Base-by-base conservation (phyloP, 2,888 invertebrate species). In the Conops quadrifasciatus region DNA sequence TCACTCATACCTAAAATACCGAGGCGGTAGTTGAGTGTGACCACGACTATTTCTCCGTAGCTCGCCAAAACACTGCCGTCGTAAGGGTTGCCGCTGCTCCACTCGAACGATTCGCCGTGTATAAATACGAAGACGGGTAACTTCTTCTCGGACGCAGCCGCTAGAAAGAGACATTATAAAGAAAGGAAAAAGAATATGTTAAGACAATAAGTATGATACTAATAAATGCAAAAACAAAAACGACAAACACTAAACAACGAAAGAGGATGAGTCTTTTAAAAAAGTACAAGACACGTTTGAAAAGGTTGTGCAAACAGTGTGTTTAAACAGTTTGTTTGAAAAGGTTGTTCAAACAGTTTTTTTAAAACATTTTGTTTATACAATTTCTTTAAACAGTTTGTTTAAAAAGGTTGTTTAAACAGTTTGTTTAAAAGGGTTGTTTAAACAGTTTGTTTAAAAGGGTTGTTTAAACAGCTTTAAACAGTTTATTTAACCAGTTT, bases 81-180 rank as follows among this genome's bases (percentile, higher is more conserved):
- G 87, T 97, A 98, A 7, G 96, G 94, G 87, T 97, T 97, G 75
- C 98, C 98, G 65, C 96, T 94, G 84, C 96, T 97, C 93, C 96
- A 97, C 82, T 95, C 95, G 85, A 94, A 95, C 67, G 94, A 94
- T 83, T 86, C 86, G 70, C 86, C 86, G 78, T 86, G 86, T 76
- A 86, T 82, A 78, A 86, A 86, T 69, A 86, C 85, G 75, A 86
- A 85, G 70, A 86, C 86, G 16, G 86, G 86, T 71, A 86, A 79
- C 79, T 85, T 86, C 77, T 86, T 86, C 73, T 86, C 86, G 73
- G 81, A 82, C 59, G 85, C 82, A 58, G 81, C 85, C 74, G 85
- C 86, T 86, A 76, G 36, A 78, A 75, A 43, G 56, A 26, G 58
- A 73, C 16, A 49, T 56, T 24, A 30, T 11, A 45, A 49, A 28